Evolutionary conservation across 2,888 invertebrate genomes (phyloP), one percentile per base, ranked within the genome.

Genomic region (Polydrusus cervinus): DNA sequence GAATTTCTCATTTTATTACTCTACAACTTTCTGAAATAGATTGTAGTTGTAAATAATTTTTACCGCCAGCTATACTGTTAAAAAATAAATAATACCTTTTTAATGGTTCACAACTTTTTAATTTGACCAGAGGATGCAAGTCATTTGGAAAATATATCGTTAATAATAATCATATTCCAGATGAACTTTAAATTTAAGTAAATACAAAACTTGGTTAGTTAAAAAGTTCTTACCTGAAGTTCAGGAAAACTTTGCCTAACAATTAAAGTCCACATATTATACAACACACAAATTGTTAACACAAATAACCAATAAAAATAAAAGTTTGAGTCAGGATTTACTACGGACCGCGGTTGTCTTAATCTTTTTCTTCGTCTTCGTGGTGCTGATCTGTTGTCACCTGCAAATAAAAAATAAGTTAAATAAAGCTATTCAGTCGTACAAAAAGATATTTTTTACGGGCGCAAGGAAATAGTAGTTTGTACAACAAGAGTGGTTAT

Each of bases 291-390:
- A 79, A 93, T 87, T 61, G 97, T 97, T 81, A 97, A 91, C 78
- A 97, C 88, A 90, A 96, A 93, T 81, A 98, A 88, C 98, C 98
- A 98, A 88, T 97, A 95, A 89, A 97, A 98, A 90, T 97, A 97
- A 88, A 97, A 95, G 88, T 96, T 97, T 84, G 97, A 97, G 88
- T 98, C 97, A 0, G 97, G 97, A 88, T 97, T 97, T 80, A 98
- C 94, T 67, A 98, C 97, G 25, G 93, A 92, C 68, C 93, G 90
- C 1, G 95, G 94, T 76, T 92, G 93, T 78, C 92, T 91, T 74
- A 93, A 91, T 74, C 91, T 90, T 79, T 93, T 90, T 79, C 93
- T 89, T 73, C 93, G 89, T 76, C 93, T 89, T 61, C 77, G 11
- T 10, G 83, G 83, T 13, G 83, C 82, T 49, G 85, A 82, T 61